A percentile compares a stretch with the other conserved stretches of the same genome.
Conservation (phyloP, 2,888 invertebrate species). For the Spatulosminthurus flaviceps region DNA sequence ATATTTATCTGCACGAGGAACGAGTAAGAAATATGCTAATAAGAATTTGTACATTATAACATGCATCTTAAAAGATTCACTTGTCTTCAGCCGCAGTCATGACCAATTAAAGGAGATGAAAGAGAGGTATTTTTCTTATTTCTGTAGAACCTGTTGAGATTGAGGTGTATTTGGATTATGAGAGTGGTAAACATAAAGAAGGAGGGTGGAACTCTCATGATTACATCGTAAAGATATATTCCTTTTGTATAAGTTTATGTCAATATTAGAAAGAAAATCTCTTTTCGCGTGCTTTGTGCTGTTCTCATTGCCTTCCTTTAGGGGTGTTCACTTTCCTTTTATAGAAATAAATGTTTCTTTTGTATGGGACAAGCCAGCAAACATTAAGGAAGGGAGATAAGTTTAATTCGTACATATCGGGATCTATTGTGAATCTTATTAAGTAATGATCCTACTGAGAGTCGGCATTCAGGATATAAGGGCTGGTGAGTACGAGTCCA, state of each 20-base stretch:
- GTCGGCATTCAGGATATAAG: too few relatives aligned
- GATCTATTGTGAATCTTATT: conserved; percentile 6
- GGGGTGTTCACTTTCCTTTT: conserved; percentile 32
- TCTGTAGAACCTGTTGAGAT: conserved; percentile 41
- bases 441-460: conserved; percentile 12
- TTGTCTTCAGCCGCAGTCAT: too few relatives aligned
- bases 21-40: too few relatives aligned
- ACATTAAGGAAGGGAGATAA: conserved; percentile 15
- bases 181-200: not conserved
- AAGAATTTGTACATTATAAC: too few relatives aligned
- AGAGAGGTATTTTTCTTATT: conserved; percentile 35
- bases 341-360: not conserved
- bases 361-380: conserved; percentile 12
- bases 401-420: not conserved
- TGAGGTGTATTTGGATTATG: not conserved
- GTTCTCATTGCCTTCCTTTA: not conserved
- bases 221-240: conserved; percentile 6
- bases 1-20: too few relatives aligned
- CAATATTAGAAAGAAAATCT: not conserved
- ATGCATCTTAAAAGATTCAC: too few relatives aligned
- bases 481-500: not conserved
- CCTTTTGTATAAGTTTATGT: not conserved
- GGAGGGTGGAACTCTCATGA: conserved; percentile 2
- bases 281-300: not conserved
- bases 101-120: too few relatives aligned